Evolutionary conservation across 2,113 vertebrate genomes (phyloP).

Genomic region (Pavo muticus): DNA sequence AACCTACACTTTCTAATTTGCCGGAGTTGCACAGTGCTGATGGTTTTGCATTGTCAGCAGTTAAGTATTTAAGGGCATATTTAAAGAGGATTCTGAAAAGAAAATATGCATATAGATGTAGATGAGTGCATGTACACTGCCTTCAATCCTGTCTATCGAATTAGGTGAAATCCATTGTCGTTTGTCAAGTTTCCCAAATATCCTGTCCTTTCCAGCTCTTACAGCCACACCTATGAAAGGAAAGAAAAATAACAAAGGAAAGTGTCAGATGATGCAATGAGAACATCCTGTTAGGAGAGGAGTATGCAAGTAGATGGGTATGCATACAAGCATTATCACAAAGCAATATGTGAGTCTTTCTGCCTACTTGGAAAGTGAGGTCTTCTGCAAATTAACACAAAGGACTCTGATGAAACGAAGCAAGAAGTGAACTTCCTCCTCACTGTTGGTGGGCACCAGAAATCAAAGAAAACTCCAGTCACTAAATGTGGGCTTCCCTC

Average conservation of each 20-base stretch:
- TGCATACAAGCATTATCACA: background rate
- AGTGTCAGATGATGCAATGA: background rate
- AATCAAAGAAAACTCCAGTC: background rate
- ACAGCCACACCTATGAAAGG: background rate
- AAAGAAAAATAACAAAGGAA: background rate
- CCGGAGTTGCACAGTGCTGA: background rate
- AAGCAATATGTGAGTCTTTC: background rate
- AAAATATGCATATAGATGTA: background rate
- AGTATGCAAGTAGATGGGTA: background rate
- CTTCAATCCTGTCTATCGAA: background rate
- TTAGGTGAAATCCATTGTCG: background rate
- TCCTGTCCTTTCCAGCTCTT: background rate
- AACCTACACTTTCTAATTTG: constrained; percentile 5
- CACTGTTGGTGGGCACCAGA: background rate
- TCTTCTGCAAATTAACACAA: background rate
- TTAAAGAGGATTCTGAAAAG: background rate
- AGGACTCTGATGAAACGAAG: background rate
- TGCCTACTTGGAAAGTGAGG: background rate
- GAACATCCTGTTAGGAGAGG: background rate
- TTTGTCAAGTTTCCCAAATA: background rate
- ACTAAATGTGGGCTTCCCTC: fast-evolving
- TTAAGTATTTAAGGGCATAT: background rate
- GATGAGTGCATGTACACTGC: background rate
- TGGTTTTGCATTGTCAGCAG: background rate
- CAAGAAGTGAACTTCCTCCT: background rate